Conservation (phyloP, 1,140 invertebrate species). For the Pogonomyrmex barbatus region DNA sequence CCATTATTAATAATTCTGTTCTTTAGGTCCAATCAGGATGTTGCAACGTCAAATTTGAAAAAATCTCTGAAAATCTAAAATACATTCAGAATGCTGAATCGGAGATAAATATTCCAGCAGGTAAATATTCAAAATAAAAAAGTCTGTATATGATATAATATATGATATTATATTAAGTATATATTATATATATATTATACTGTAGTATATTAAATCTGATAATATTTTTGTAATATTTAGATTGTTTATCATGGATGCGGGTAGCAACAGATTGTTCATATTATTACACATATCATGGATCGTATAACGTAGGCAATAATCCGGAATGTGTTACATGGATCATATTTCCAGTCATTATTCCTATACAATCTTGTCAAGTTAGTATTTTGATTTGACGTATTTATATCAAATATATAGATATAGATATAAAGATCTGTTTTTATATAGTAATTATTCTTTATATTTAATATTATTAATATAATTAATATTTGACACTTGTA, state of each 20-base stretch:
- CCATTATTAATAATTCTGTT: neutral
- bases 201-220: constrained; percentile 1
- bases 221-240: constrained; percentile 70
- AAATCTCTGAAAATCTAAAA: constrained; percentile 82
- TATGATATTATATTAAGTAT: neutral
- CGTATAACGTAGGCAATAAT: constrained; percentile 88
- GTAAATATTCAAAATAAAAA: constrained; percentile 70
- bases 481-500: neutral
- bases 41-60: constrained; percentile 81
- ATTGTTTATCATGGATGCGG: constrained; percentile 85
- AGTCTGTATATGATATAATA: neutral
- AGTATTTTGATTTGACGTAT: constrained; percentile 19
- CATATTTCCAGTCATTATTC: constrained; percentile 90
- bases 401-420: neutral
- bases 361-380: constrained; percentile 90
- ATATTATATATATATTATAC: too few species aligned
- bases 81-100: constrained; percentile 79
- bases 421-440: neutral
- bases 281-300: constrained; percentile 90
- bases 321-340: constrained; percentile 91
- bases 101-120: constrained; percentile 78
- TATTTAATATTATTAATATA: neutral
- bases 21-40: constrained; percentile 54
- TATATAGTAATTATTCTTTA: neutral
- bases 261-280: constrained; percentile 80